phyloP scores from a whole-genome alignment of 2,888 invertebrate genomes.

The Mythimna albipuncta region DNA sequence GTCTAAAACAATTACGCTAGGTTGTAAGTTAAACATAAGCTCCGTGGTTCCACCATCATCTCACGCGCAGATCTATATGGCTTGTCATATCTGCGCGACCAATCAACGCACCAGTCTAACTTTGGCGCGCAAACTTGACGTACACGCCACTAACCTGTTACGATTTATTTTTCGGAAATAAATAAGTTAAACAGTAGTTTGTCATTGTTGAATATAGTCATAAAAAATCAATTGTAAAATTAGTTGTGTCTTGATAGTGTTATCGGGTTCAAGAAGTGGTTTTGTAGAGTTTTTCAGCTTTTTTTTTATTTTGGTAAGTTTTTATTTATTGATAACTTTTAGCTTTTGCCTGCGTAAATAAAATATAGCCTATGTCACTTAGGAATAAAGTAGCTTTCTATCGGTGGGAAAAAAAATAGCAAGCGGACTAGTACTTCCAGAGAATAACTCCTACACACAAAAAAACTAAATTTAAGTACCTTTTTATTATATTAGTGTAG shows the following conservation, averaged over 20 bases:
- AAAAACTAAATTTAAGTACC: too few relatives aligned
- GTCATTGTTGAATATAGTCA: neutral
- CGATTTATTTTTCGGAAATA: constrained; percentile 10
- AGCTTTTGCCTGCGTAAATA: too few relatives aligned
- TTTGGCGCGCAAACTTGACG: constrained; percentile 38
- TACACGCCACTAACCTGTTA: constrained; percentile 9
- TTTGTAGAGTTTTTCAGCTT: neutral
- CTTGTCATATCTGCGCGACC: neutral
- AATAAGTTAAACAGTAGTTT: neutral
- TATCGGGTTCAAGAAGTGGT: constrained; percentile 6
- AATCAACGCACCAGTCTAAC: constrained; percentile 9
- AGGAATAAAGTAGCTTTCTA: too few relatives aligned
- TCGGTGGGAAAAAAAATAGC: too few relatives aligned
- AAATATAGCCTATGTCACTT: too few relatives aligned
- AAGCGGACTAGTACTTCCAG: too few relatives aligned
- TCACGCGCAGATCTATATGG: constrained; percentile 3
- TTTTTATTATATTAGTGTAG: too few relatives aligned
- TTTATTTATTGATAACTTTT: neutral
- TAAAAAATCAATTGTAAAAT: neutral
- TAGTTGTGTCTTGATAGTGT: neutral
- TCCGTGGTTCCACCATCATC: neutral
- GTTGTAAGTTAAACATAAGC: neutral
- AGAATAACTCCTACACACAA: too few relatives aligned
- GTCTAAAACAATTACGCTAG: neutral
- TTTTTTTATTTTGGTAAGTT: constrained; percentile 27